A percentile compares a stretch with the other conserved stretches of the same genome.
These are phyloP conservation scores for Mesodorylaimus sp. DNA, from an alignment of 2,888 invertebrate genomes.

Conservation along the genomic window DNA sequence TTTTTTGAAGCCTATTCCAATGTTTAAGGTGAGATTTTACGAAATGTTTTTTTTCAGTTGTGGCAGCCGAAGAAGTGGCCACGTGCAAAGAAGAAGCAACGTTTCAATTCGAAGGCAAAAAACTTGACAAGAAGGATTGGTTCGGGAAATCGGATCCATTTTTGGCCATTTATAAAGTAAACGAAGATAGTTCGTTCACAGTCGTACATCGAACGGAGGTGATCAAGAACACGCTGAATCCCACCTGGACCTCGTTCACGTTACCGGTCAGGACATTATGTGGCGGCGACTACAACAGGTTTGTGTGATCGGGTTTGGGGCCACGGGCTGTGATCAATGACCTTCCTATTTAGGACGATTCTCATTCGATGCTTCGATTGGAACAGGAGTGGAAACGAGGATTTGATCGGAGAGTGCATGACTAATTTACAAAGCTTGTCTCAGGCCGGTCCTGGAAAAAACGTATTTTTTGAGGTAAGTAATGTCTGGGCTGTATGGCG, in stretches of 20 bases:
- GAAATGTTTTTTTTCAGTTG: conserved; percentile 7
- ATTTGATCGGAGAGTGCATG: conserved; percentile 12
- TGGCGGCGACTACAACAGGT: conserved; percentile 29
- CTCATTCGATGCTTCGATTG: conserved; percentile 11
- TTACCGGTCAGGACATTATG: conserved; percentile 37
- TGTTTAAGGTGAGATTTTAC: neutral
- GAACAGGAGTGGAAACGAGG: conserved; percentile 10
- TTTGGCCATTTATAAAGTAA: conserved; percentile 19
- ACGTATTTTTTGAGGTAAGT: too few species aligned
- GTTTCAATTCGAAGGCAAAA: conserved; percentile 9
- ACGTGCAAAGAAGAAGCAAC: conserved; percentile 11
- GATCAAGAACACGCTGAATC: conserved; percentile 38
- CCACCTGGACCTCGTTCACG: conserved; percentile 39
- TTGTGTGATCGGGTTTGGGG: neutral
- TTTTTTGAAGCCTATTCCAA: too few species aligned
- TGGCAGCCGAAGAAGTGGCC: conserved; percentile 12
- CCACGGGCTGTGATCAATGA: neutral
- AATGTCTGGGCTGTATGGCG: too few species aligned
- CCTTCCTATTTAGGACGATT: conserved; percentile 5
- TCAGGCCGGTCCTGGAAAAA: too few species aligned
- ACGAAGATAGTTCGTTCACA: conserved; percentile 17
- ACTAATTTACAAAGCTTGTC: too few species aligned
- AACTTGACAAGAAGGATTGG: conserved; percentile 21
- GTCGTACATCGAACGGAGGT: conserved; percentile 36
- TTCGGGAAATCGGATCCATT: conserved; percentile 25